Base-by-base conservation (phyloP, 37 sponge, comb jelly and placozoan genomes). In the Theonella swinhoei region DNA sequence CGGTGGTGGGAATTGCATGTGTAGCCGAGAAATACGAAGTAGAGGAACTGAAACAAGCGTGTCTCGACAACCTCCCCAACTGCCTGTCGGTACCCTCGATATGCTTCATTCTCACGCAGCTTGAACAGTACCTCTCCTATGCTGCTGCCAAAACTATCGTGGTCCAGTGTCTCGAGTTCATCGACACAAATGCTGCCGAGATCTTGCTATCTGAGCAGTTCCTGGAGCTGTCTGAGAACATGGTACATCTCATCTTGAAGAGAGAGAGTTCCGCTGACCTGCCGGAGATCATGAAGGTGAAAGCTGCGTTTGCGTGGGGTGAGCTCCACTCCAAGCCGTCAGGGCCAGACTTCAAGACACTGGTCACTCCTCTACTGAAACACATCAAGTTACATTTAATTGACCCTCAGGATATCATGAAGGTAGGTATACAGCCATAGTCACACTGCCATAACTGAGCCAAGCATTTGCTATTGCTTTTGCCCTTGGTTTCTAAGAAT, bases 291-390 rank as follows among this genome's bases (percentile, higher is more conserved):
- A 0, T 95, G 83, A 98, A 95, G 75, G 91, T 98, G 42, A 95
- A 91, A 38, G 95, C 98, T 20, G 87, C 89, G 35, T 84, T 98
- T n/a, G 84, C 88, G 42, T 98, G 98, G 98, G 96, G 91, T 22
- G 83, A 93, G 38, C 64, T 64, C 42, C 91, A 95, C 76, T 68
- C 84, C 31, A 77, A 73, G 5, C 61, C 76, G 47, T 7, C 80
- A 88, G 93, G 76, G 23, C 81, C 71, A 47, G 90, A 93, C 36
- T 87, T 87, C 61, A 88, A 89, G 80, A 73, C 87, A 32, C 67
- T 76, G n/a, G 70, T 93, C 2, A 77, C 77, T 39, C 89, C 86
- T 0, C 75, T 94, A 1, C 76, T 95, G 58, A 91, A 91, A 58
- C 78, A 88, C 65, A 78, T 95, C 33, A 54, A 84, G 70, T 76